A percentile compares a stretch with the other conserved stretches of the same genome.
Conservation (phyloP, 2,888 invertebrate genomes). For the Bellardia pandia region DNA sequence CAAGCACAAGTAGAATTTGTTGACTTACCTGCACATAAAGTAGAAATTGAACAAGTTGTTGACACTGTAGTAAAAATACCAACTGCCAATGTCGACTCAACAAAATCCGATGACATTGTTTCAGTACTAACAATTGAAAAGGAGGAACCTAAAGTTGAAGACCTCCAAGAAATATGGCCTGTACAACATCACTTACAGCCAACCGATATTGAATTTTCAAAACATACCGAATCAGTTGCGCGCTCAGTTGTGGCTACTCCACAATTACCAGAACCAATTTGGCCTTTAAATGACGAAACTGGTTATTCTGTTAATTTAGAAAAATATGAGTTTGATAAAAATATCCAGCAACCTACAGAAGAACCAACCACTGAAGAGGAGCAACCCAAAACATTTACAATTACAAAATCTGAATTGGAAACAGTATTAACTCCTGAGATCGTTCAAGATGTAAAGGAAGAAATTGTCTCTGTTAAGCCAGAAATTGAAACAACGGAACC, state of each 20-base stretch:
- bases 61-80: constrained; percentile 75
- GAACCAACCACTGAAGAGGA: constrained; percentile 43
- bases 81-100: constrained; percentile 66
- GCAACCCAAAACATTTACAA: constrained; percentile 40
- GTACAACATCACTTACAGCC: constrained; percentile 80
- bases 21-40: constrained; percentile 83
- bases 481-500: constrained; percentile 11
- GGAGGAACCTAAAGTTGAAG: constrained; percentile 76
- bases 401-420: background rate
- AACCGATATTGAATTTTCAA: constrained; percentile 81
- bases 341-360: constrained; percentile 16
- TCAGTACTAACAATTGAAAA: constrained; percentile 70
- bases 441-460: background rate
- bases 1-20: constrained; percentile 84
- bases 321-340: constrained; percentile 79
- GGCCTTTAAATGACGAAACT: constrained; percentile 82
- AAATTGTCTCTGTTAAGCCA: background rate
- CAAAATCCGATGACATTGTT: constrained; percentile 67
- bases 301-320: constrained; percentile 80
- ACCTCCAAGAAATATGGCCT: constrained; percentile 83
- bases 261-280: constrained; percentile 77
- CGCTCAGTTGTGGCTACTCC: constrained; percentile 48
- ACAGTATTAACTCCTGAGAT: background rate
- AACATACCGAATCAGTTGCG: constrained; percentile 75
- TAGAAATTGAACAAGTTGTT: constrained; percentile 79